Base-by-base conservation (phyloP, 2,797 vertebrate genomes). In the Anguilla anguilla region DNA sequence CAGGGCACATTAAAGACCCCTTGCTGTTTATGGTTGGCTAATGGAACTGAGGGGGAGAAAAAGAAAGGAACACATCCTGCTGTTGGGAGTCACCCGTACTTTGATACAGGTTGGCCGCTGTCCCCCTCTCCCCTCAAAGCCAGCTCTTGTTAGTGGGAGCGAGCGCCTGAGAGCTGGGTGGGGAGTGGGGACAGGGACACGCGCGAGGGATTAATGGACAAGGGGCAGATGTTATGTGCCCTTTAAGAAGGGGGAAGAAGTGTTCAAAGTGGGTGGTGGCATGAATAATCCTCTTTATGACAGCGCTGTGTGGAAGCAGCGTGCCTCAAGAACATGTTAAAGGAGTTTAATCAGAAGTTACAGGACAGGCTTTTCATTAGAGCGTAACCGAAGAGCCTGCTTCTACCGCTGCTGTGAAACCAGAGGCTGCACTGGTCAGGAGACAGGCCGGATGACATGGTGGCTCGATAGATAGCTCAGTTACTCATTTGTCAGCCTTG, bases 11-110 rank as follows among this genome's bases (percentile, higher is more conserved):
- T 89, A 91, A 93, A 93, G 90, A 90, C 89, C 88, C 89, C 90
- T 88, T 67, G 35, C 85, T 90, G 89, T 91, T 92, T 91, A 88
- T 89, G 92, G 91, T 89, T 89, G 90, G 92, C 90, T 91, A 89
- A 92, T 91, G 86, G 88, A 88, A 88, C 86, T 31, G 86, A 79
- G 84, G 79, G 74, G 88, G 88, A 91, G 91, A 91, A 90, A 88
- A 92, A 91, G 88, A 91, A 74, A 83, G 59, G 86, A 35, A 85
- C 84, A 82, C 67, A 43, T 88, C 91, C 91, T 86, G 90, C 89
- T 90, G 90, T 90, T 91, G 74, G 51, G 51, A 87, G 86, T 55
- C 77, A 39, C 46, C 35, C 57, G 28, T 39, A 35, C 31, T 46
- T 46, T 79, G 74, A 53, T 86, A 67, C 64, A 6, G 46, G 22